phyloP scores from a whole-genome alignment of 2,113 vertebrate genomes.

The Myocastor coypus region DNA sequence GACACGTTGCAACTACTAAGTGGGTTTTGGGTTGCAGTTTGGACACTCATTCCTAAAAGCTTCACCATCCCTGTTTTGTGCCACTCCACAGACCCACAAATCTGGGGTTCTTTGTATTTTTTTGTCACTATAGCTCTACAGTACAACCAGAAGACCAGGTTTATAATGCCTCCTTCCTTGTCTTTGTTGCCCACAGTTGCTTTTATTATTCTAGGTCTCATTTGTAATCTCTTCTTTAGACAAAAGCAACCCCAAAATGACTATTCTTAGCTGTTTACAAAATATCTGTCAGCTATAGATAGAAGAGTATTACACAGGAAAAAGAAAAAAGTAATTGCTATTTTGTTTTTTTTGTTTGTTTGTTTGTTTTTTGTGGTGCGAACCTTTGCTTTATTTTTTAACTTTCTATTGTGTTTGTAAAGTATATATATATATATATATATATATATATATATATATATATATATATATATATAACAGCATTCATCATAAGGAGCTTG shows the following conservation, averaged over 20 bases:
- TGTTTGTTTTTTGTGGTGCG: too few species aligned
- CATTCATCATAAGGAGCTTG: too few species aligned
- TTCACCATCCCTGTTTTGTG: background rate
- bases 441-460: too few species aligned
- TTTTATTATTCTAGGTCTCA: background rate
- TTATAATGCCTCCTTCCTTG: background rate
- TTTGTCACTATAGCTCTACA: background rate
- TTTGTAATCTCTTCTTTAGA: background rate
- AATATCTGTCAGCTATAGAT: background rate
- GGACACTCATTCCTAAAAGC: background rate
- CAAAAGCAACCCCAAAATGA: background rate
- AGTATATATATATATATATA: too few species aligned
- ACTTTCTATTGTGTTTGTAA: too few species aligned
- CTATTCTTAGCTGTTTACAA: background rate
- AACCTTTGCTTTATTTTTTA: too few species aligned
- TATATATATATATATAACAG: too few species aligned
- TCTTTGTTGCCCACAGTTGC: background rate
- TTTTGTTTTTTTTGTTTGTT: slow-evolving; percentile 53
- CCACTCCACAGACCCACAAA: background rate
- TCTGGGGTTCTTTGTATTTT: background rate
- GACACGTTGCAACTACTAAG: background rate
- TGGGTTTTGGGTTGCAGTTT: background rate
- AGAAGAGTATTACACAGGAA: background rate
- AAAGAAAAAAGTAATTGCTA: background rate
- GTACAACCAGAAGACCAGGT: background rate